phyloP scores from a whole-genome alignment of 2,888 invertebrate genomes.

The Eilema depressum region DNA sequence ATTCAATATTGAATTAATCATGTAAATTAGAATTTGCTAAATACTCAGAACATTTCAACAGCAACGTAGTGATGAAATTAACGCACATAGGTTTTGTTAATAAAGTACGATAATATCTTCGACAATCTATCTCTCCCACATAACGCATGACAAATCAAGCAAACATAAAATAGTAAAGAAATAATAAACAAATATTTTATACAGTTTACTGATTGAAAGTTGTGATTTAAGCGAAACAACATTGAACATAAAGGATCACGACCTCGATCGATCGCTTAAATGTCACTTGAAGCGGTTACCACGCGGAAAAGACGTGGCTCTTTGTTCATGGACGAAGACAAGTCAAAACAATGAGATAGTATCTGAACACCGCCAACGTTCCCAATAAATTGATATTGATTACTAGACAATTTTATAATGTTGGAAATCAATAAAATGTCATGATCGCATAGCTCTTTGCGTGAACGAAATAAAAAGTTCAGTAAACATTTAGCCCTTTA shows the following conservation, averaged over 20 bases:
- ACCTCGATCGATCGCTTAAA: constrained; percentile 82
- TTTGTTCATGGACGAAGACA: constrained; percentile 73
- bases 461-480: neutral
- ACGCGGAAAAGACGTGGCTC: constrained; percentile 77
- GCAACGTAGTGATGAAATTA: neutral
- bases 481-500: neutral
- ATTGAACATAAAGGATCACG: constrained; percentile 66
- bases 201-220: constrained; percentile 41
- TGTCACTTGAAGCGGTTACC: constrained; percentile 80
- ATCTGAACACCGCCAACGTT: constrained; percentile 66
- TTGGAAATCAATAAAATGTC: constrained; percentile 50
- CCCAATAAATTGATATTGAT: constrained; percentile 64
- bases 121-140: too few species aligned
- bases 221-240: constrained; percentile 52
- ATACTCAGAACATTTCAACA: neutral
- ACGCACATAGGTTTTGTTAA: neutral
- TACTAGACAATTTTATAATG: constrained; percentile 49
- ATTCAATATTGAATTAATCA: neutral
- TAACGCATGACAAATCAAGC: too few species aligned
- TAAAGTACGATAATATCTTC: too few species aligned
- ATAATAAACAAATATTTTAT: constrained; percentile 10
- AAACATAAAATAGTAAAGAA: neutral
- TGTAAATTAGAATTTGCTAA: neutral
- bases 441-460: constrained; percentile 22
- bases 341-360: constrained; percentile 76